Percentiles rank a stretch among this genome's conserved stretches.
phyloP scores from a whole-genome alignment of 2,797 vertebrate species.

The Lutjanus campechanus region DNA sequence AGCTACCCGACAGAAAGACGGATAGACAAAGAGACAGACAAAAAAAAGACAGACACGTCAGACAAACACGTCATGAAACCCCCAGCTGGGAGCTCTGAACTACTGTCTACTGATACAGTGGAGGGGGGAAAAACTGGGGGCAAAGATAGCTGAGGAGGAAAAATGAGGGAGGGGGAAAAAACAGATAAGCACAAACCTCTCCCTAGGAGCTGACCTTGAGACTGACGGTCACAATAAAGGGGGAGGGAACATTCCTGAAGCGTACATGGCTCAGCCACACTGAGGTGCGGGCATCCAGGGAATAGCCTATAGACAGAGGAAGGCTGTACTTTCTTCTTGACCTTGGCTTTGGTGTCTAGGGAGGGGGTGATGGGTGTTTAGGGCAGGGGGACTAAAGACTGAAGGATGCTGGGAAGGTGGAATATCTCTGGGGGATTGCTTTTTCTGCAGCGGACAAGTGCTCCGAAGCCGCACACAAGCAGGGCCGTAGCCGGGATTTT shows the following conservation, averaged over 20 bases:
- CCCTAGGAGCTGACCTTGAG: conserved; percentile 84
- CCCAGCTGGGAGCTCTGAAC: conserved; percentile 69
- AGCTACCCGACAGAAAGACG: conserved; percentile 46
- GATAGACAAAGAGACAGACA: conserved; percentile 48
- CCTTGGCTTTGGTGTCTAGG: conserved; percentile 80
- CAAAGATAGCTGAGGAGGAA: conserved; percentile 56
- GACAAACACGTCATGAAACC: conserved; percentile 49
- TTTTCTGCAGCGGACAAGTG: conserved; percentile 41
- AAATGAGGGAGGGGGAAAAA: conserved; percentile 35
- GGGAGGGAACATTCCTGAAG: conserved; percentile 78
- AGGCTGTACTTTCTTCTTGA: conserved; percentile 80
- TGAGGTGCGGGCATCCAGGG: conserved; percentile 73
- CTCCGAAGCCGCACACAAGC: conserved; percentile 38
- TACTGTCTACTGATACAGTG: conserved; percentile 69
- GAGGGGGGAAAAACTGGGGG: conserved; percentile 37
- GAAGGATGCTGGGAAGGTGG: conserved; percentile 60
- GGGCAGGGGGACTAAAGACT: conserved; percentile 63
- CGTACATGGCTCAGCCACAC: conserved; percentile 58
- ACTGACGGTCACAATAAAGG: conserved; percentile 78
- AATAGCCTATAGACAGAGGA: conserved; percentile 75
- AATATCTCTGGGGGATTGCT: conserved; percentile 48
- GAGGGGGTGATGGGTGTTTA: conserved; percentile 69
- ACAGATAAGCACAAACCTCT: conserved; percentile 81
- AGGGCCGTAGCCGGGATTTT: too few relatives aligned
- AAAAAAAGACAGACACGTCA: conserved; percentile 49